phyloP scores from a whole-genome alignment of 1,140 invertebrate genomes.

The Bombus sylvicola region DNA sequence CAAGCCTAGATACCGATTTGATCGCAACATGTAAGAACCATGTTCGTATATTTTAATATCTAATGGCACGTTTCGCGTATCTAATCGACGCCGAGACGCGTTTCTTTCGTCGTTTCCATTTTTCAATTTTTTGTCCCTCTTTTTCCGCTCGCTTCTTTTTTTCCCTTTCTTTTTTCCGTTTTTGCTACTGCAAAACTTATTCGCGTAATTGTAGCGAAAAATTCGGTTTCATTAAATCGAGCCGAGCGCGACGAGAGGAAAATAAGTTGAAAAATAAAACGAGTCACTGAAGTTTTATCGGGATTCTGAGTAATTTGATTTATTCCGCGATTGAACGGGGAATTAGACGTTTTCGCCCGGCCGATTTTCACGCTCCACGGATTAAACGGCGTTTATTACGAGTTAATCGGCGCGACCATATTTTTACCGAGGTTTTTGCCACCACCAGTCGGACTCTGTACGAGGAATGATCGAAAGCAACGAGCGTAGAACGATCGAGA shows the following conservation, averaged over 20 bases:
- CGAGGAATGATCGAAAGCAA: not conserved
- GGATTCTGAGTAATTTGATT: slow-evolving; percentile 25
- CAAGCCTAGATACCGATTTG: not conserved
- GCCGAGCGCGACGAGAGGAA: not conserved
- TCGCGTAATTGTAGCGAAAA: not conserved
- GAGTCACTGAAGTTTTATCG: not conserved
- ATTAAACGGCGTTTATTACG: slow-evolving; percentile 23
- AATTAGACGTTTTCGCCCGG: slow-evolving; percentile 27
- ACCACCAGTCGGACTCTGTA: not conserved
- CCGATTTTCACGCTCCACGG: slow-evolving; percentile 38
- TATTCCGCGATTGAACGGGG: slow-evolving; percentile 5
- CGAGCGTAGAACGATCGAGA: not conserved
- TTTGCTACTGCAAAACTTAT: not conserved
- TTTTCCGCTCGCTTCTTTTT: not conserved
- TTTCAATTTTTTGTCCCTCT: too few relatives aligned
- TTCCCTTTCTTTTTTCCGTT: not conserved
- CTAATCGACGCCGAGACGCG: not conserved
- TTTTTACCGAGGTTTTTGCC: slow-evolving; percentile 14
- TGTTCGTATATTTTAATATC: not conserved
- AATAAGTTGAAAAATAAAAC: not conserved
- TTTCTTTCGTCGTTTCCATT: too few relatives aligned
- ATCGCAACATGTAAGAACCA: not conserved
- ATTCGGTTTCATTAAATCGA: not conserved
- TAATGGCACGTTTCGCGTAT: not conserved
- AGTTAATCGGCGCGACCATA: not conserved